Evolutionary conservation across 2,888 invertebrate genomes (phyloP).

Genomic region (Cecidostiba fungosa): DNA sequence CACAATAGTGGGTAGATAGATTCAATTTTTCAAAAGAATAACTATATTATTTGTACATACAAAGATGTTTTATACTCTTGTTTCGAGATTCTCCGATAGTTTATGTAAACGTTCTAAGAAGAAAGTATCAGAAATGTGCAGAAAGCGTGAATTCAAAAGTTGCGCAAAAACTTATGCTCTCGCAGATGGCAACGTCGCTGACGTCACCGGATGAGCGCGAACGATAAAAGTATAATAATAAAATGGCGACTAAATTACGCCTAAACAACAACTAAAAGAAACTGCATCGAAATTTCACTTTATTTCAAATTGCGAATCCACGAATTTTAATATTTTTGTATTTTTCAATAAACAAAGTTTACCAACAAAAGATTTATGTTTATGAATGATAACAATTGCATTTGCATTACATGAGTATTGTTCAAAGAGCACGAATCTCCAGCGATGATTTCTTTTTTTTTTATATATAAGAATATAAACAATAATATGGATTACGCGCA

Average conservation of each 20-base stretch:
- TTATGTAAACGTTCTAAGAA: not conserved
- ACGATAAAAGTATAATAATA: constrained; percentile 48
- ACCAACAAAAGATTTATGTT: not conserved
- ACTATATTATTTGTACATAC: not conserved
- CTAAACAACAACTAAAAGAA: constrained; percentile 40
- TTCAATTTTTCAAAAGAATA: not conserved
- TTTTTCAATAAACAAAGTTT: not conserved
- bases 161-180: constrained; percentile 33
- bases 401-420: not conserved
- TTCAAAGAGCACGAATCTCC: not conserved
- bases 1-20: not conserved
- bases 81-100: not conserved
- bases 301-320: not conserved
- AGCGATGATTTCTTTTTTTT: constrained; percentile 10
- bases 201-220: constrained; percentile 43
- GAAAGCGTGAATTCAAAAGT: constrained; percentile 27
- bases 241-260: constrained; percentile 42
- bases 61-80: not conserved
- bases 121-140: not conserved
- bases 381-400: not conserved
- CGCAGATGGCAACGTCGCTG: constrained; percentile 32
- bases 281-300: not conserved
- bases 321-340: not conserved
- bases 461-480: not conserved
- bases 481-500: constrained; percentile 20